phyloP scores from a whole-genome alignment of 2,888 invertebrate genomes.

The Trissolcus japonicus region DNA sequence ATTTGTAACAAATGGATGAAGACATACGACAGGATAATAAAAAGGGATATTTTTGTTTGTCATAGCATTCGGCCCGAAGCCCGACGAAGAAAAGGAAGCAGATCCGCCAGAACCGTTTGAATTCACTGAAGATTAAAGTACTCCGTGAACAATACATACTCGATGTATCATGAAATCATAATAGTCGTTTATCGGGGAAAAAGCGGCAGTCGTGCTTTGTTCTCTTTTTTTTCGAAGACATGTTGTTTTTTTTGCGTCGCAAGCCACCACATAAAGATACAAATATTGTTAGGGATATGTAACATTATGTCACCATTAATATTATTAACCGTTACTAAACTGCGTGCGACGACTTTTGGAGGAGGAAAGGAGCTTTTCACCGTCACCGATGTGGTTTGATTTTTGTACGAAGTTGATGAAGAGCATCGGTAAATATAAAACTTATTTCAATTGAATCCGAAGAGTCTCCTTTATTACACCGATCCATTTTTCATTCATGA shows the following conservation, averaged over 20 bases:
- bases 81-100: constrained; percentile 96
- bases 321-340: constrained; percentile 36
- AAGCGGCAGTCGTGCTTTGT: constrained; percentile 18
- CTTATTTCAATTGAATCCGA: constrained; percentile 13
- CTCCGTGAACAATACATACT: constrained; percentile 26
- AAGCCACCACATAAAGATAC: constrained; percentile 17
- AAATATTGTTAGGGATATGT: constrained; percentile 21
- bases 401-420: constrained; percentile 27
- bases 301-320: constrained; percentile 20
- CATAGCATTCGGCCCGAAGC: constrained; percentile 89
- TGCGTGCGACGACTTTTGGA: constrained; percentile 15
- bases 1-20: constrained; percentile 9
- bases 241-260: constrained; percentile 17
- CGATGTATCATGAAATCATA: constrained; percentile 47
- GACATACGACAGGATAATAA: constrained; percentile 27
- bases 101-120: constrained; percentile 99
- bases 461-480: background rate
- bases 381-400: constrained; percentile 13
- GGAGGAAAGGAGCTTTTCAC: constrained; percentile 10
- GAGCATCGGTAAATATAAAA: constrained; percentile 31
- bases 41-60: constrained; percentile 33
- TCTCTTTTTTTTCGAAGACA: constrained; percentile 14
- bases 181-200: constrained; percentile 32
- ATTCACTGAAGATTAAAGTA: constrained; percentile 87
- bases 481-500: too few relatives aligned